phyloP scores from a whole-genome alignment of 2,797 vertebrate genomes.

The Rhinoraja longicauda region DNA sequence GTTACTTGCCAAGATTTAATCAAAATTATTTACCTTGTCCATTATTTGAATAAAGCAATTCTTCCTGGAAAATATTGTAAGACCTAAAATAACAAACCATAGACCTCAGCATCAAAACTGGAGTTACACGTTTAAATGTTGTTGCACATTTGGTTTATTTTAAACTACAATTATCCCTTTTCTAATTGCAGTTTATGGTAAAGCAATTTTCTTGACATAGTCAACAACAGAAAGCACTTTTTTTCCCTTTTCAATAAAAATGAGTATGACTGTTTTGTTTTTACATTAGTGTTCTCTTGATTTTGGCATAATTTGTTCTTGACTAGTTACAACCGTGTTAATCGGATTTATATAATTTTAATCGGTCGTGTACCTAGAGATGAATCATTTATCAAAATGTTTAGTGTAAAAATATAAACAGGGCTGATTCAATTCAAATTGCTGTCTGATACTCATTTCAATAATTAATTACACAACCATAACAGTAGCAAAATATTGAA shows the following conservation, averaged over 20 bases:
- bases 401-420: slow-evolving; percentile 23
- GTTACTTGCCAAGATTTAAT: background rate
- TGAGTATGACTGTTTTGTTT: background rate
- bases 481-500: no score
- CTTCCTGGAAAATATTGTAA: background rate
- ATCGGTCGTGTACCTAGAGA: background rate
- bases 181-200: background rate
- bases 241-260: no score
- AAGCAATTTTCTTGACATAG: no score
- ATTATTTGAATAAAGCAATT: background rate
- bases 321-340: background rate
- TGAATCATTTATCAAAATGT: background rate
- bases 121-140: background rate
- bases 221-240: no score
- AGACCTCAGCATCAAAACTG: background rate
- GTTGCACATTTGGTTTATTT: background rate
- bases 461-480: background rate
- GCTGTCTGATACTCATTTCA: background rate
- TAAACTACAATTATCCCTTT: background rate
- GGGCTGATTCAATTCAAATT: background rate
- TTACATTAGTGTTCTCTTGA: background rate
- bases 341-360: no score
- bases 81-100: background rate
- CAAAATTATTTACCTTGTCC: background rate
- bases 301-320: slow-evolving; percentile 1